A percentile compares a stretch with the other conserved stretches of the same genome.
Conservation (phyloP, 2,113 vertebrate genomes). For the Tyto alba region DNA sequence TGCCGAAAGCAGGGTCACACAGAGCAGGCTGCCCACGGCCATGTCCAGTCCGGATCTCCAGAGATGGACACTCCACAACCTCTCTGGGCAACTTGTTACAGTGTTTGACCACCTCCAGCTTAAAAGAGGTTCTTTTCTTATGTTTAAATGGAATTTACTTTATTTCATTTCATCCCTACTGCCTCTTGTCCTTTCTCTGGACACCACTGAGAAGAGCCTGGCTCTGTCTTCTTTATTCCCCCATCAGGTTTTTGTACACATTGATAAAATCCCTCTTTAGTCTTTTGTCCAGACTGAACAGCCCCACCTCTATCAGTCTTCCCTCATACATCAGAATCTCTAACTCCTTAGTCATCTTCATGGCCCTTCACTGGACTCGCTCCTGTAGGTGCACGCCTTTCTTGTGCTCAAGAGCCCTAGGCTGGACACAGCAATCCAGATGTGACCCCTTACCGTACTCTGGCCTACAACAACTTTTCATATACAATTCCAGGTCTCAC, state of each 20-base stretch:
- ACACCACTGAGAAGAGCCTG: neutral
- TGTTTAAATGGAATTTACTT: neutral
- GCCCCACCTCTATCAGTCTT: neutral
- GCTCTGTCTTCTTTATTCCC: neutral
- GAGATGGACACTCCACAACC: neutral
- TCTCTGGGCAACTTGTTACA: neutral
- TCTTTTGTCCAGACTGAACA: neutral
- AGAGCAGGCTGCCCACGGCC: neutral
- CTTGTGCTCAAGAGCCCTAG: neutral
- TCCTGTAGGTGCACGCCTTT: neutral
- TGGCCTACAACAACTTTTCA: neutral
- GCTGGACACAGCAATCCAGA: neutral
- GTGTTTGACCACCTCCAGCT: neutral
- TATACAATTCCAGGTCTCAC: neutral
- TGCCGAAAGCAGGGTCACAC: neutral
- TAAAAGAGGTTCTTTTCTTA: neutral
- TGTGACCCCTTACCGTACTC: neutral
- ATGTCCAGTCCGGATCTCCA: neutral
- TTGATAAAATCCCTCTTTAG: neutral
- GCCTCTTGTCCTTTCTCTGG: neutral
- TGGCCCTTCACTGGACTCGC: neutral
- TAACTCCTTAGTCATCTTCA: neutral
- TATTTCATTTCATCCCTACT: neutral
- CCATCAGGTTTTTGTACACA: neutral
- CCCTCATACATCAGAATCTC: neutral